These are phyloP conservation scores for Vidua macroura DNA, from an alignment of 2,113 vertebrate species.

Conservation along the genomic window DNA sequence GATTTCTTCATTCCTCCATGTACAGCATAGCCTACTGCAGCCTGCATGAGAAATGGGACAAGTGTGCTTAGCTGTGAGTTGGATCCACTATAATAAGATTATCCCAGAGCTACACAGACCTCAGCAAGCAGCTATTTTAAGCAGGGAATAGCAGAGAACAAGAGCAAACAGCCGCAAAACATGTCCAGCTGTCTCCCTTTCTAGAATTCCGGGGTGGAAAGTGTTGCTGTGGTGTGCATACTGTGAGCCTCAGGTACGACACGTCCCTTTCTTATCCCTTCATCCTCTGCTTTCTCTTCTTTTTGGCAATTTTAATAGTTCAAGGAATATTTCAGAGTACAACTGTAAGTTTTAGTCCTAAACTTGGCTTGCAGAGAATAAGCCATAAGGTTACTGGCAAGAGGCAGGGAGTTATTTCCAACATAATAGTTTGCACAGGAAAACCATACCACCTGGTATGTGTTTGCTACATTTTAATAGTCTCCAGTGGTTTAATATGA, in stretches of 20 bases:
- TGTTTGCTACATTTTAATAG: not conserved
- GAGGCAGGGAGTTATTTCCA: not conserved
- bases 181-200: slow-evolving; percentile 11
- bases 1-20: not conserved
- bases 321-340: not conserved
- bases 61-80: not conserved
- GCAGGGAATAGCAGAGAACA: not conserved
- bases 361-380: not conserved
- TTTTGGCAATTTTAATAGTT: not conserved
- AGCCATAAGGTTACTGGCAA: not conserved
- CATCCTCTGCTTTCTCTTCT: not conserved
- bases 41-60: not conserved
- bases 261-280: not conserved
- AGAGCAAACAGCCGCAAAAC: not conserved
- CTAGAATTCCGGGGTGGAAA: not conserved
- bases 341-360: not conserved
- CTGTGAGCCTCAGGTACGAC: not conserved
- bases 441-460: not conserved
- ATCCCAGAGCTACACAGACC: not conserved
- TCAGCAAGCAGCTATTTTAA: slow-evolving; percentile 23
- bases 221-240: not conserved
- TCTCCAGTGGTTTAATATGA: not conserved
- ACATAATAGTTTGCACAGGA: not conserved
- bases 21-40: not conserved
- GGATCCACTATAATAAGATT: not conserved